Base-by-base conservation (phyloP, 2,797 vertebrate genomes). In the Yasuhikotakia modesta region DNA sequence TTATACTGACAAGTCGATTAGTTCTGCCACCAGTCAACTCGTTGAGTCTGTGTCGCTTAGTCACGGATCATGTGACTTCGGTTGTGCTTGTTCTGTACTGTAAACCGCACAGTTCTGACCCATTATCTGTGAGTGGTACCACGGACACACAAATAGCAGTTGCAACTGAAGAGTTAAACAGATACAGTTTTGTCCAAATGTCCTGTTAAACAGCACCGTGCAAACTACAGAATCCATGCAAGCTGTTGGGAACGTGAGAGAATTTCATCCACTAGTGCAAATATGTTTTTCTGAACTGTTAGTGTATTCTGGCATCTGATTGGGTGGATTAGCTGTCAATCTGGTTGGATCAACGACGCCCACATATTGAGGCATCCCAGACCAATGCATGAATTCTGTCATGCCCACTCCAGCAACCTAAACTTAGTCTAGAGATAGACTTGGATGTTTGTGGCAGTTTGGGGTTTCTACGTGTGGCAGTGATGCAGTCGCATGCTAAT, bases 321-420 rank as follows among this genome's bases (percentile, higher is more conserved):
- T 57, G 55, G 53, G 21, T 57, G 22, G 55, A 24, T 24, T 57
- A 57, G 22, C 55, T 24, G 12, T 24, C 22, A 57, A 1, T 24
- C 19, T 24, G 21, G 3, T 3, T 24, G 22, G 22, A 24, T 24
- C 21, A 14, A 57, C 14, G 55, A 21, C 27, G 2, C 2, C 27
- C n/a, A 16, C 22, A 46, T 57, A 22, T 27, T n/a, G 17, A 50
- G 58, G 27, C 39, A 48, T 50, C 27, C 50, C 35, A 13, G 19
- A 52, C 72, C 60, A 5, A 12, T 64, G 27, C 35, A 73, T 64
- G 72, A 64, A 65, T 53, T 65, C 45, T 24, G 72, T 64, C 46
- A 64, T 21, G 48, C 52, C 61, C 60, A 74, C 21, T 30, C 30
- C 12, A 46, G 64, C 60, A 74, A 39, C 30, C 63, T 46, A 65